Percentiles rank a stretch among this genome's conserved stretches.
Evolutionary conservation across 1,140 invertebrate genomes (phyloP).

Genomic region (Drosophila obscura): DNA sequence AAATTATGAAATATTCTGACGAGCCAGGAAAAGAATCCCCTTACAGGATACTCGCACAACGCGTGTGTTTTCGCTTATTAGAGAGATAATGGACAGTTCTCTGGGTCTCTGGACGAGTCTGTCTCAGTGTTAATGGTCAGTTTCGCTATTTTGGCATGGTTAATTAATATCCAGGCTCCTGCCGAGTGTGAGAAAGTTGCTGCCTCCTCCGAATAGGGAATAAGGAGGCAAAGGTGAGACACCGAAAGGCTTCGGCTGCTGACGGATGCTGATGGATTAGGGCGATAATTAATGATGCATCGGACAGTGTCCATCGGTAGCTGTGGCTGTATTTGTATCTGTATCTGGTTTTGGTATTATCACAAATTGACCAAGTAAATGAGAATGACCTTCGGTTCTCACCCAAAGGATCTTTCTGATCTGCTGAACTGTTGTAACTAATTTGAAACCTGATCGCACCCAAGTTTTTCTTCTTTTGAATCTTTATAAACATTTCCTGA

Average conservation of each 20-base stretch:
- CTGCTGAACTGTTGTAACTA: too few species aligned
- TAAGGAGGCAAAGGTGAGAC: constrained; percentile 46
- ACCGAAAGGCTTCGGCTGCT: constrained; percentile 49
- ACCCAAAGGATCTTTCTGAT: constrained; percentile 5
- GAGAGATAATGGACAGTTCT: constrained; percentile 66
- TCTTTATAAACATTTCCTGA: too few species aligned
- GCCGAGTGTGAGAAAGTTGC: constrained; percentile 74
- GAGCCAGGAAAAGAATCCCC: constrained; percentile 67
- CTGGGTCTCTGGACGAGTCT: not conserved
- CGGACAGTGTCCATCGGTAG: not conserved
- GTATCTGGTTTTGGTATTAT: constrained; percentile 42
- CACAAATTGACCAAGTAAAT: constrained; percentile 65
- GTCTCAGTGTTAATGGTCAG: constrained; percentile 73
- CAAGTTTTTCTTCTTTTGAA: too few species aligned
- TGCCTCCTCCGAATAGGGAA: not conserved
- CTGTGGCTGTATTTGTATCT: not conserved
- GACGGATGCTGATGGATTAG: constrained; percentile 81
- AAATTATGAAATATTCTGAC: constrained; percentile 58
- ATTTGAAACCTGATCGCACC: too few species aligned
- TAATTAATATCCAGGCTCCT: constrained; percentile 69
- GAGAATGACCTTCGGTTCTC: constrained; percentile 25
- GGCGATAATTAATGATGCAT: constrained; percentile 75
- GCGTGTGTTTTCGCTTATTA: constrained; percentile 83
- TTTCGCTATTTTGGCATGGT: constrained; percentile 81
- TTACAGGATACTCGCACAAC: constrained; percentile 55